Evolutionary conservation across 1,140 invertebrate species (phyloP).

Genomic region (Protaetia brevitarsis): DNA sequence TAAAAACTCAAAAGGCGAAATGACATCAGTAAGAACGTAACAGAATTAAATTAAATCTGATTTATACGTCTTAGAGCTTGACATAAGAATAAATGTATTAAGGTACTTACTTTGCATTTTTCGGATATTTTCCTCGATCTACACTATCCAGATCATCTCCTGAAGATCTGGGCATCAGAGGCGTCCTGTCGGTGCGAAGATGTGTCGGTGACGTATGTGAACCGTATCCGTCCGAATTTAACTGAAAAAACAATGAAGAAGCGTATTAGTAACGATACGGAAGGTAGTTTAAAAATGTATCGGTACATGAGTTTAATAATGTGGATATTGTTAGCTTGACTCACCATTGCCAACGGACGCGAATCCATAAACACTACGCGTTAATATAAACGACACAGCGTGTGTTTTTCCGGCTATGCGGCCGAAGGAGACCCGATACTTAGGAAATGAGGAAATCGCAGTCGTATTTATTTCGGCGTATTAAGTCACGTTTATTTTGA

Average conservation of each 20-base stretch:
- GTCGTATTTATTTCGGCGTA: background rate
- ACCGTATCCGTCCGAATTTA: conserved; percentile 75
- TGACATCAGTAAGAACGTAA: too few relatives aligned
- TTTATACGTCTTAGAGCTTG: too few relatives aligned
- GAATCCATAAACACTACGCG: conserved; percentile 1
- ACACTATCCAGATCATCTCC: conserved; percentile 54
- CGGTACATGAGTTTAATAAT: background rate
- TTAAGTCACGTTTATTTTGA: background rate
- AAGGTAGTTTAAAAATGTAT: background rate
- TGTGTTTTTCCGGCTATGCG: background rate
- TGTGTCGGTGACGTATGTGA: conserved; percentile 82
- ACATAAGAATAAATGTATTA: too few relatives aligned
- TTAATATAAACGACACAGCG: conserved; percentile 1
- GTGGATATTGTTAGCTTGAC: background rate
- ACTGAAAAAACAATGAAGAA: conserved; percentile 53
- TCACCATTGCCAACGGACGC: background rate
- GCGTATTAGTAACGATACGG: background rate
- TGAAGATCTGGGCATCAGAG: conserved; percentile 60
- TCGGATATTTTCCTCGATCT: conserved; percentile 59
- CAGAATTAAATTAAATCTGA: too few relatives aligned
- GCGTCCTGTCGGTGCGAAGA: conserved; percentile 47
- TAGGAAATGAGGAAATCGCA: background rate
- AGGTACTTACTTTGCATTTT: conserved; percentile 92
- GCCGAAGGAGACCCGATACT: background rate
- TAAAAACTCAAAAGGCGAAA: too few relatives aligned